Conservation (phyloP, 2,113 vertebrate genomes). For the Bucco capensis region DNA sequence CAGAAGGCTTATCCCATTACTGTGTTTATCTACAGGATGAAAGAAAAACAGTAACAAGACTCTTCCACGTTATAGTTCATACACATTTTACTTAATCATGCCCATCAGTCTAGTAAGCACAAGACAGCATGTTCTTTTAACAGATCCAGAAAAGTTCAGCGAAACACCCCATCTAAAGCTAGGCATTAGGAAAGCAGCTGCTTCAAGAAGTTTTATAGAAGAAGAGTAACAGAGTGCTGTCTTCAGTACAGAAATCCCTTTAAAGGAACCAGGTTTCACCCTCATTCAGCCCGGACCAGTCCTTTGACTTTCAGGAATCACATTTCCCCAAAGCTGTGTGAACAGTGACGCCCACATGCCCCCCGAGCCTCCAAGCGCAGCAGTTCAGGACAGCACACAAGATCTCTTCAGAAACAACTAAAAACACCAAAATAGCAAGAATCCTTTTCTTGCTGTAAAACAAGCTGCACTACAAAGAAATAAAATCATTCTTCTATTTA, state of each 20-base stretch:
- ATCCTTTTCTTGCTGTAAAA: not conserved
- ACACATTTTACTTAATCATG: not conserved
- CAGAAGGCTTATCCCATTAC: not conserved
- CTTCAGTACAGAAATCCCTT: not conserved
- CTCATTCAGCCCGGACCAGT: not conserved
- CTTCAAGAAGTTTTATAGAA: not conserved
- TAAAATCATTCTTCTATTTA: not conserved
- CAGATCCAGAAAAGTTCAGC: fast-evolving
- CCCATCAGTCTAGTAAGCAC: not conserved
- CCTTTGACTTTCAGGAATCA: not conserved
- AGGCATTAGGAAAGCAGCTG: not conserved
- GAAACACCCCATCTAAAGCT: not conserved
- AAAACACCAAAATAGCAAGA: not conserved
- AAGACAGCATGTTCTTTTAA: not conserved
- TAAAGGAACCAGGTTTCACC: not conserved
- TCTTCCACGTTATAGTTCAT: not conserved
- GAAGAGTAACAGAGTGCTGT: not conserved
- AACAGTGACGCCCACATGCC: not conserved
- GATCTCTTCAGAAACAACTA: not conserved
- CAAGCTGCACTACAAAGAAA: not conserved
- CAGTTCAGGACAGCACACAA: not conserved
- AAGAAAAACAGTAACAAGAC: not conserved
- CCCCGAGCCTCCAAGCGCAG: not conserved
- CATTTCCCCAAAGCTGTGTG: not conserved
- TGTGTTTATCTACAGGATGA: fast-evolving